Conservation (phyloP, 2,888 invertebrate species). For the Drosophila anomelani region DNA sequence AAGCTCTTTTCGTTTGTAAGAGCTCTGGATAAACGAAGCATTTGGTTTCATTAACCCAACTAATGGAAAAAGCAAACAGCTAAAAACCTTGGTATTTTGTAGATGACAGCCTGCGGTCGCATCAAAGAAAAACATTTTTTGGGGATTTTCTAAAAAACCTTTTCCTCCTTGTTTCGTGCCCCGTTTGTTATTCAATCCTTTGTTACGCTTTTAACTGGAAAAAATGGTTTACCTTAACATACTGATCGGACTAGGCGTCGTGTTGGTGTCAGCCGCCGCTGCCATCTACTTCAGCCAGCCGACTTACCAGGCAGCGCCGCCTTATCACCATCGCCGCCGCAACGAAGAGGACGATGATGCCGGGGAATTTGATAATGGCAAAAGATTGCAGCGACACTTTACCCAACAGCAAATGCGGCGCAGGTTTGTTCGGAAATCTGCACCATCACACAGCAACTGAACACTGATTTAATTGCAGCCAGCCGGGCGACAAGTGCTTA, state of each 20-base stretch:
- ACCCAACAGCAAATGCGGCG: neutral
- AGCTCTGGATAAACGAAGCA: neutral
- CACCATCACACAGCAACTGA: neutral
- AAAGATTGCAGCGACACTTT: neutral
- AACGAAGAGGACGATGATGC: neutral
- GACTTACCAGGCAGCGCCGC: neutral
- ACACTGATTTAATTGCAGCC: conserved; percentile 22
- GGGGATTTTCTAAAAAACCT: conserved; percentile 3
- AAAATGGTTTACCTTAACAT: conserved; percentile 52
- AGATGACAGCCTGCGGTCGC: neutral
- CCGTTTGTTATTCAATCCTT: conserved; percentile 3
- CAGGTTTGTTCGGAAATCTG: conserved; percentile 19
- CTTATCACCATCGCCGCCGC: neutral
- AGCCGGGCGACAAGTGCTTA: conserved; percentile 50
- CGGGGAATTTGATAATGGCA: neutral
- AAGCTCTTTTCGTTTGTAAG: neutral
- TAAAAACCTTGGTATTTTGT: neutral
- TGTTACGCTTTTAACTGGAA: neutral
- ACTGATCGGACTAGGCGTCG: conserved; percentile 30
- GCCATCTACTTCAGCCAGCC: conserved; percentile 40
- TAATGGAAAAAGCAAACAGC: neutral
- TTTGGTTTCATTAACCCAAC: neutral
- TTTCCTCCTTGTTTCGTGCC: neutral
- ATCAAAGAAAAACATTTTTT: conserved; percentile 7
- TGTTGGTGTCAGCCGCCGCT: conserved; percentile 28